A percentile compares a stretch with the other conserved stretches of the same genome.
These are phyloP conservation scores for Anthopleura sola DNA, from an alignment of 64 coral and sea anemone genomes.

Conservation along the genomic window DNA sequence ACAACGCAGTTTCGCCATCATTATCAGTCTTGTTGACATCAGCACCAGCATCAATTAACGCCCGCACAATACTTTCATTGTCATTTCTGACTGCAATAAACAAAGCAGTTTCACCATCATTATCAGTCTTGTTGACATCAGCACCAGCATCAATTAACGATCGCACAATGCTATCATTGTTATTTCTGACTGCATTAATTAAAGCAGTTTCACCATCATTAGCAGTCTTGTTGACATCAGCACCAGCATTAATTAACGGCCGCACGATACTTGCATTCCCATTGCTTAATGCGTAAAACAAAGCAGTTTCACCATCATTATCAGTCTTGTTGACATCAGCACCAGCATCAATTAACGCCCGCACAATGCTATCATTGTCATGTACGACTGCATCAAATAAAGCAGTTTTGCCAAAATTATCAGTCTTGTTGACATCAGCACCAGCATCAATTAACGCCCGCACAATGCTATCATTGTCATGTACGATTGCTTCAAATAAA, in stretches of 20 bases:
- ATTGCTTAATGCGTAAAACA: background rate
- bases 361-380: background rate
- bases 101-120: no score
- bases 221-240: background rate
- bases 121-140: no score
- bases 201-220: background rate
- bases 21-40: no score
- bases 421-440: background rate
- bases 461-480: background rate
- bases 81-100: no score
- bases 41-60: no score
- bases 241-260: background rate
- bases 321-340: background rate
- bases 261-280: background rate
- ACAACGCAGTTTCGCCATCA: no score
- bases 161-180: no score
- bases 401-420: background rate
- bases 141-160: no score
- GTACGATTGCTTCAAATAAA: background rate
- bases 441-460: background rate
- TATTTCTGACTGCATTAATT: no score
- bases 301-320: background rate
- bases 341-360: constrained; percentile 1
- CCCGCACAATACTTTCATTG: no score
- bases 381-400: background rate